Evolutionary conservation across 2,888 invertebrate genomes (phyloP).

Genomic region (Cosmopolites sordidus): DNA sequence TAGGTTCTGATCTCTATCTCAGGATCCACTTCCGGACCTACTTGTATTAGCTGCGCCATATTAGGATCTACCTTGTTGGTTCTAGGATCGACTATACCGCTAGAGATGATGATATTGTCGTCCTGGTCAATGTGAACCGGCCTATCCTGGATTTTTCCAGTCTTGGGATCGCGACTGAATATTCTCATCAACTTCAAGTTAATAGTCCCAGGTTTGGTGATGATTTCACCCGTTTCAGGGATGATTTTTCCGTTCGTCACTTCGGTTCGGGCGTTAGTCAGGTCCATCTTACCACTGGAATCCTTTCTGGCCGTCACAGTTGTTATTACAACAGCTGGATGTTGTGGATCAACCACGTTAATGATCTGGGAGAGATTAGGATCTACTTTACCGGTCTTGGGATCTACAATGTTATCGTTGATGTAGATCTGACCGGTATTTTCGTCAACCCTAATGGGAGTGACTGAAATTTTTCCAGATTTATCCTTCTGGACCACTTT

Average conservation of each 20-base stretch:
- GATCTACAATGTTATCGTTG: conserved; percentile 46
- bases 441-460: conserved; percentile 46
- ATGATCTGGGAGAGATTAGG: conserved; percentile 45
- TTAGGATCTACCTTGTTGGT: conserved; percentile 60
- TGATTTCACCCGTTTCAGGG: conserved; percentile 47
- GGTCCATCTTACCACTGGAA: conserved; percentile 59
- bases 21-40: conserved; percentile 63
- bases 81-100: conserved; percentile 55
- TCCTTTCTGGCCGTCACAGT: conserved; percentile 48
- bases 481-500: conserved; percentile 48
- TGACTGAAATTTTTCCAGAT: conserved; percentile 44
- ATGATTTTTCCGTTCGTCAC: conserved; percentile 47
- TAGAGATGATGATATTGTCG: conserved; percentile 43
- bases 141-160: conserved; percentile 41
- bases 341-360: conserved; percentile 49
- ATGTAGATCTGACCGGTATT: conserved; percentile 47
- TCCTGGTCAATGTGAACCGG: conserved; percentile 48
- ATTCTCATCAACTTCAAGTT: conserved; percentile 46
- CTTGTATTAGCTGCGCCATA: conserved; percentile 61
- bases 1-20: conserved; percentile 67
- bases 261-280: conserved; percentile 49
- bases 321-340: conserved; percentile 46
- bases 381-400: conserved; percentile 48
- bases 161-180: conserved; percentile 45
- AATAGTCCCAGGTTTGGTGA: conserved; percentile 46